These are phyloP conservation scores for Agrochola lota DNA, from an alignment of 2,888 invertebrate genomes.

Conservation along the genomic window DNA sequence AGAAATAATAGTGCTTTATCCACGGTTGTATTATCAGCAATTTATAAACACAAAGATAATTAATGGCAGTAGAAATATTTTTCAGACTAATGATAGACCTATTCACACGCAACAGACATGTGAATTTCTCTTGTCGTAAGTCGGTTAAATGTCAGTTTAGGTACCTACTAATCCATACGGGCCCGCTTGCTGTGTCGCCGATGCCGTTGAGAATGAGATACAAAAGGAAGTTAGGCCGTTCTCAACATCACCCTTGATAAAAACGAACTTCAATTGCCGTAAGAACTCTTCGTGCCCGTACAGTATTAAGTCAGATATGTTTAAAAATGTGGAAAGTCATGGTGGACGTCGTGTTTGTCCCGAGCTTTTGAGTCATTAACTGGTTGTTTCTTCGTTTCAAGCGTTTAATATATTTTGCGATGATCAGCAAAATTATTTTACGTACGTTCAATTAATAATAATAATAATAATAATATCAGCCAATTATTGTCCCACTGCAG, in stretches of 20 bases:
- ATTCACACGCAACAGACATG: neutral
- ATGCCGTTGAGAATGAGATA: neutral
- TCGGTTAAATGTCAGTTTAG: neutral
- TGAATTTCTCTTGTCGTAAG: neutral
- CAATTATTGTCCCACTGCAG: too few species aligned
- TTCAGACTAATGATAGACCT: too few species aligned
- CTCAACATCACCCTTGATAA: neutral
- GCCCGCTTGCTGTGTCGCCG: neutral
- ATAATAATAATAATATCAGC: too few species aligned
- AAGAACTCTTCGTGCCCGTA: neutral
- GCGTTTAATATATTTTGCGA: slow-evolving; percentile 3
- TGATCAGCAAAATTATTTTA: slow-evolving; percentile 20
- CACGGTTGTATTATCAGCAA: too few species aligned
- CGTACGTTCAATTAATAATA: slow-evolving; percentile 17
- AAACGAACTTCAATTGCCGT: neutral
- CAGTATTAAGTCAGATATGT: neutral
- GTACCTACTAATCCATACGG: neutral
- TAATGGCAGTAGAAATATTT: too few species aligned
- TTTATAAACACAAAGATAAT: too few species aligned
- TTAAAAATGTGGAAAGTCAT: neutral
- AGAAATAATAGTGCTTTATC: too few species aligned
- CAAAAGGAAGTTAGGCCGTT: neutral
- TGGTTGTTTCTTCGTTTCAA: slow-evolving; percentile 26
- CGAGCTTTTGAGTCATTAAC: neutral
- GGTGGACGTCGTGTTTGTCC: neutral